Conservation (phyloP, 2,113 vertebrate species). For the Forbesichthys agassizii region DNA sequence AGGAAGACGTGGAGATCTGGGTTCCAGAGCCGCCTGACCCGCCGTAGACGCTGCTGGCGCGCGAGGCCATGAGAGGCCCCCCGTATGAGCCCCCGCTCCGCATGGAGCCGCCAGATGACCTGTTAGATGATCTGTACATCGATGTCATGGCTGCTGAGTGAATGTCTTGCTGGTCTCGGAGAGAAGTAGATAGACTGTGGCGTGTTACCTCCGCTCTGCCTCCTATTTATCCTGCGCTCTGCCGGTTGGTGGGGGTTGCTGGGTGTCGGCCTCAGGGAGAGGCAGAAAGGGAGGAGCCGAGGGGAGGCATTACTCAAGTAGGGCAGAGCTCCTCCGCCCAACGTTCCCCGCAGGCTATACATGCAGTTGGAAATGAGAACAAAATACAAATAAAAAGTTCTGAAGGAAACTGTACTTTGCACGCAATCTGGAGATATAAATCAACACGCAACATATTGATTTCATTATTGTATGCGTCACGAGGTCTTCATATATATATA, state of each 20-base stretch:
- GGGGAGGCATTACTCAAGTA: slow-evolving; percentile 24
- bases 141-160: slow-evolving; percentile 32
- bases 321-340: slow-evolving; percentile 11
- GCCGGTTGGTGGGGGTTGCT: slow-evolving; percentile 30
- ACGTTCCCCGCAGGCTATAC: background rate
- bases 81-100: background rate
- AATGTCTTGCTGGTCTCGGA: slow-evolving; percentile 32
- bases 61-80: background rate
- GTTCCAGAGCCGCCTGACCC: slow-evolving; percentile 51
- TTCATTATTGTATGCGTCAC: no score
- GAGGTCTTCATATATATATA: no score
- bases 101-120: slow-evolving; percentile 7
- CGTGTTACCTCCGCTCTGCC: slow-evolving; percentile 12
- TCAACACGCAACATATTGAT: no score
- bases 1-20: slow-evolving; percentile 52
- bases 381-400: background rate
- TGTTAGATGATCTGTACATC: background rate
- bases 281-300: slow-evolving; percentile 29
- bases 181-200: slow-evolving; percentile 52
- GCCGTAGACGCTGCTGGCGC: slow-evolving; percentile 51
- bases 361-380: background rate
- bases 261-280: slow-evolving; percentile 10
- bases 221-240: slow-evolving; percentile 63
- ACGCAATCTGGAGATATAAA: no score
- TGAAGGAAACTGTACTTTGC: no score